These are phyloP conservation scores for Proctacanthus coquilletti DNA, from an alignment of 1,140 invertebrate species.

Conservation along the genomic window DNA sequence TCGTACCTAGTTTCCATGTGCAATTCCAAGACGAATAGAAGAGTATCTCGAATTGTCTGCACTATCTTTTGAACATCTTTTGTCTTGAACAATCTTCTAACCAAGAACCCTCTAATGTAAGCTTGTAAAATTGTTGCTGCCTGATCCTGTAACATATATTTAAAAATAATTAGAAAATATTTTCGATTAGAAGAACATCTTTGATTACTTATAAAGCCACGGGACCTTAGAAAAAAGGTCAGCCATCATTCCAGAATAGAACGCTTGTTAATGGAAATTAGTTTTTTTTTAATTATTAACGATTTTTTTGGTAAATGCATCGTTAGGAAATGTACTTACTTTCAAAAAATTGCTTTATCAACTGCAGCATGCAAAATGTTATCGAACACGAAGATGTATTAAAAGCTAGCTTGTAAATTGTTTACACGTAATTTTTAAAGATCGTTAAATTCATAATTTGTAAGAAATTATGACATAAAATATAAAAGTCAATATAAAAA, in stretches of 20 bases:
- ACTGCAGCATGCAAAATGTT: too few species aligned
- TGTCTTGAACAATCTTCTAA: conserved; percentile 59
- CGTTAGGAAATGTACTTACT: conserved; percentile 4
- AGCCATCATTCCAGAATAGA: too few species aligned
- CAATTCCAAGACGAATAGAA: conserved; percentile 56
- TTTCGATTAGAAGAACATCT: neutral
- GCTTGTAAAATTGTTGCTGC: conserved; percentile 57
- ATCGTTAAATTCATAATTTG: too few species aligned
- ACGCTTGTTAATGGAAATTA: too few species aligned
- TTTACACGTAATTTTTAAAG: too few species aligned
- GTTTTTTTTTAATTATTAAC: neutral
- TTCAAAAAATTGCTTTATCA: too few species aligned
- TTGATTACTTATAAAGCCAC: neutral
- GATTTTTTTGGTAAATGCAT: neutral
- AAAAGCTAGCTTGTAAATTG: too few species aligned
- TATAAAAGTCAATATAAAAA: too few species aligned
- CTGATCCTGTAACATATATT: conserved; percentile 29
- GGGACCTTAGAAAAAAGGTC: neutral
- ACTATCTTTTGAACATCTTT: conserved; percentile 64
- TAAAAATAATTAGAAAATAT: neutral
- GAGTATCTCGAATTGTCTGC: conserved; percentile 62
- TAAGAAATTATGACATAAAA: too few species aligned
- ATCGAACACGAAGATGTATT: too few species aligned
- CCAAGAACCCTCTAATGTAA: conserved; percentile 60
- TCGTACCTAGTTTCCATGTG: conserved; percentile 43